These are phyloP conservation scores for Muschampia plurimacula DNA, from an alignment of 2,888 invertebrate species.

Conservation along the genomic window DNA sequence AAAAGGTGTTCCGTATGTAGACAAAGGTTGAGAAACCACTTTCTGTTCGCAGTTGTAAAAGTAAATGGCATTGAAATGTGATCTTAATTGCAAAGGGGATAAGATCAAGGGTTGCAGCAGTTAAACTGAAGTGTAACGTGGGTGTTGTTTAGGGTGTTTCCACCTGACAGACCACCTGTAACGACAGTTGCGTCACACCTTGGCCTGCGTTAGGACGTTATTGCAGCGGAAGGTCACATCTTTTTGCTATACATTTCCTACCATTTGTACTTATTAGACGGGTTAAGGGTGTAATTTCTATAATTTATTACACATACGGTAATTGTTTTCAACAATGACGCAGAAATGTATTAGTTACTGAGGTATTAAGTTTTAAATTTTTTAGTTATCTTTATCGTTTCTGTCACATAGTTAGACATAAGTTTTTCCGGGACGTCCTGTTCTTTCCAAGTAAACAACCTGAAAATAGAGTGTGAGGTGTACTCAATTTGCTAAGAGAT, in stretches of 20 bases:
- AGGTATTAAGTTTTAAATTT: too few species aligned
- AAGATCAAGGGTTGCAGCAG: constrained; percentile 28
- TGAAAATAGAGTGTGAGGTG: too few species aligned
- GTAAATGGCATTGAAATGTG: constrained; percentile 42
- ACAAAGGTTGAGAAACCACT: constrained; percentile 55
- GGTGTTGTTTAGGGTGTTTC: constrained; percentile 57
- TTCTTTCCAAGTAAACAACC: too few species aligned
- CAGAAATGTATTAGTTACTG: not conserved
- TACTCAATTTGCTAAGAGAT: too few species aligned
- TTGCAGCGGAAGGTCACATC: constrained; percentile 43
- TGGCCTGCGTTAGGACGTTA: constrained; percentile 56
- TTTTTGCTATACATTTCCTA: constrained; percentile 32
- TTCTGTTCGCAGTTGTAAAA: constrained; percentile 37
- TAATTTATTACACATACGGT: not conserved
- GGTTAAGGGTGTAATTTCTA: constrained; percentile 5
- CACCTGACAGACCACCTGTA: constrained; percentile 76
- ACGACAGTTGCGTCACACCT: constrained; percentile 75
- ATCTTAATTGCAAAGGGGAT: constrained; percentile 27
- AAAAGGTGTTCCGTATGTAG: constrained; percentile 61
- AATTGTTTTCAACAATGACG: not conserved
- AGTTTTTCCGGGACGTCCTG: too few species aligned
- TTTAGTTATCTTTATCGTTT: too few species aligned
- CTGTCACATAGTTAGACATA: too few species aligned
- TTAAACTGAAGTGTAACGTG: constrained; percentile 19
- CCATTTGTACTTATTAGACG: constrained; percentile 18